Base-by-base conservation (phyloP, 2,113 vertebrate genomes). In the Leucosticte australis region DNA sequence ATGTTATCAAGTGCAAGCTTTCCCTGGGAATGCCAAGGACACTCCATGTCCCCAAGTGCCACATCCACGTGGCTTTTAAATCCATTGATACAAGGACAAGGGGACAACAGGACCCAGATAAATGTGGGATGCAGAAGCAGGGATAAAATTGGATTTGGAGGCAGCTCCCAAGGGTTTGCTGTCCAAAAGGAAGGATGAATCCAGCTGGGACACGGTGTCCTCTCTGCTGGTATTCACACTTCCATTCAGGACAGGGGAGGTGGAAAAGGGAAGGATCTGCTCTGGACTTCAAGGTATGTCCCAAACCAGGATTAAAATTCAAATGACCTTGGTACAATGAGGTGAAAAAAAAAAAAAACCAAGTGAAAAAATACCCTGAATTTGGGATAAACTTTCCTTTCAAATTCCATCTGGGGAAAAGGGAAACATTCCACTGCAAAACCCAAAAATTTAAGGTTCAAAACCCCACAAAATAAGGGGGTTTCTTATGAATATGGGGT, bases 221-320 rank as follows among this genome's bases (percentile, higher is more conserved):
- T 75, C 57, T 57, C 37, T 19, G 60, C 15, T 73, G 31, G 63
- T n/a, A 90, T 94, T 96, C 15, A 2, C 74, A 78, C 87, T 28
- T 69, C 35, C 41, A 7, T 9, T 62, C 10, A 20, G 91, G 75
- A 41, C 67, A 83, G 26, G 75, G 75, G 53, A 68, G 59, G 63
- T 76, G 53, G 44, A 79, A 83, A 39, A 86, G n/a, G 41, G 28
- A 76, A 73, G 68, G 41, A 73, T 90, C 57, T 68, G 13, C 5
- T 83, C 28, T 69, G 76, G 71, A 65, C 31, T 81, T 19, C 39
- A 7, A 65, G 47, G 26, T 63, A 85, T 79, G 83, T 92, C 80
- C 82, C 67, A 55, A 88, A 77, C 11, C 18, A 74, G 57, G 76
- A 92, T 89, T 89, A 37, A 70, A 87, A 87, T 94, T 91, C 71